Conservation (phyloP, 2,113 vertebrate genomes). For the Myotis davidii region DNA sequence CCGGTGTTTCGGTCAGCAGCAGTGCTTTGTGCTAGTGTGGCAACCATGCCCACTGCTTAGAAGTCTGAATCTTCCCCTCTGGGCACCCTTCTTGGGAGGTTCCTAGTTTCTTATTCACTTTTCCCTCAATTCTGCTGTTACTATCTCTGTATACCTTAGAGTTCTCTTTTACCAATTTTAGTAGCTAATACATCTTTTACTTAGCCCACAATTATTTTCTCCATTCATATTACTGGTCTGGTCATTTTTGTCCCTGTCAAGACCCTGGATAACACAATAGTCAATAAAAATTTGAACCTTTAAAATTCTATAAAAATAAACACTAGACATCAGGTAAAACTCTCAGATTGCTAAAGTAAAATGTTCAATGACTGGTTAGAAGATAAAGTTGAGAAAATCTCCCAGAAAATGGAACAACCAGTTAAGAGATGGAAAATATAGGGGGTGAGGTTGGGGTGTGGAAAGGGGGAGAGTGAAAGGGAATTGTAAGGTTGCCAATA, state of each 20-base stretch:
- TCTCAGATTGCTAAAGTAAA: constrained; percentile 13
- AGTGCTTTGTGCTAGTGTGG: neutral
- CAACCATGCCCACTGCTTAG: neutral
- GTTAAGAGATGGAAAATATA: neutral
- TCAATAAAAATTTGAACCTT: neutral
- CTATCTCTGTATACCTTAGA: neutral
- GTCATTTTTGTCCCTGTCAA: neutral
- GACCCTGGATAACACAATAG: neutral
- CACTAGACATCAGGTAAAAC: neutral
- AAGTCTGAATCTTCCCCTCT: neutral
- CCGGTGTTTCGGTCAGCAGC: neutral
- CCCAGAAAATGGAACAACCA: neutral
- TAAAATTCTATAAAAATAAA: constrained; percentile 7
- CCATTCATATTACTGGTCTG: neutral
- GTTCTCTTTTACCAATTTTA: neutral
- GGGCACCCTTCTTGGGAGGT: neutral
- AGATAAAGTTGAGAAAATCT: constrained; percentile 12
- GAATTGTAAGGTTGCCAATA: neutral
- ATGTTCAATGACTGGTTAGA: neutral
- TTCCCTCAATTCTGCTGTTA: neutral
- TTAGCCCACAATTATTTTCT: neutral
- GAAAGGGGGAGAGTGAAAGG: neutral
- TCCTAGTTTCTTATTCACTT: neutral
- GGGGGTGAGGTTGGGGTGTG: neutral
- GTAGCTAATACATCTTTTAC: neutral